Evolutionary conservation across 2,888 invertebrate species (phyloP).

Genomic region (Leptopilina drosophilae): DNA sequence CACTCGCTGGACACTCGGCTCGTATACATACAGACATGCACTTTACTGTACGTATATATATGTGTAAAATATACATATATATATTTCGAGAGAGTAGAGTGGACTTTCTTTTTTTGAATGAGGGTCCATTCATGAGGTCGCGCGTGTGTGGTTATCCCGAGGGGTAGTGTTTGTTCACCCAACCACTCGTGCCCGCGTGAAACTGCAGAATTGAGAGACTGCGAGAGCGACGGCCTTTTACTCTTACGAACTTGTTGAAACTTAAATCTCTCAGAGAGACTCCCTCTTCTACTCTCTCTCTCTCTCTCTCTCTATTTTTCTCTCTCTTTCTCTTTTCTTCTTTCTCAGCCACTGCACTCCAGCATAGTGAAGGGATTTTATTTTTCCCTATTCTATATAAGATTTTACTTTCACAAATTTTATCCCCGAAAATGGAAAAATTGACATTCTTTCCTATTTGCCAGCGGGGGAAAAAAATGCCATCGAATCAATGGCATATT

Average conservation of each 20-base stretch:
- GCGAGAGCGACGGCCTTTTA: constrained; percentile 11
- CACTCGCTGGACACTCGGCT: background rate
- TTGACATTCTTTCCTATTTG: no score
- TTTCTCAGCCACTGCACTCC: no score
- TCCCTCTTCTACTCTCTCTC: background rate
- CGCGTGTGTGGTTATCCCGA: constrained; percentile 10
- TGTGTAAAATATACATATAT: no score
- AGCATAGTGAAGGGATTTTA: no score
- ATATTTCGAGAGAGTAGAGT: background rate
- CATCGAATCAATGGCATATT: no score
- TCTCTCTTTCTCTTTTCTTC: background rate
- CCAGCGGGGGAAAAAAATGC: no score
- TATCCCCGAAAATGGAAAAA: no score
- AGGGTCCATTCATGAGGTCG: constrained; percentile 36
- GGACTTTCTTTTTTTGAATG: constrained; percentile 38
- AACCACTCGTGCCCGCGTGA: constrained; percentile 15
- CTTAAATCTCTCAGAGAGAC: constrained; percentile 5
- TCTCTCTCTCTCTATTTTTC: background rate
- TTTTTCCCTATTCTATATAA: no score
- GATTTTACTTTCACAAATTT: no score
- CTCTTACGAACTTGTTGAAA: constrained; percentile 33
- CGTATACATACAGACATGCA: no score
- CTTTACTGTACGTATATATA: no score
- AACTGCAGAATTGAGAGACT: constrained; percentile 18
- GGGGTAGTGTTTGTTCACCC: constrained; percentile 11